A percentile compares a stretch with the other conserved stretches of the same genome.
These are phyloP conservation scores for Aphaenogaster rudis DNA, from an alignment of 1,140 invertebrate genomes.

Conservation along the genomic window DNA sequence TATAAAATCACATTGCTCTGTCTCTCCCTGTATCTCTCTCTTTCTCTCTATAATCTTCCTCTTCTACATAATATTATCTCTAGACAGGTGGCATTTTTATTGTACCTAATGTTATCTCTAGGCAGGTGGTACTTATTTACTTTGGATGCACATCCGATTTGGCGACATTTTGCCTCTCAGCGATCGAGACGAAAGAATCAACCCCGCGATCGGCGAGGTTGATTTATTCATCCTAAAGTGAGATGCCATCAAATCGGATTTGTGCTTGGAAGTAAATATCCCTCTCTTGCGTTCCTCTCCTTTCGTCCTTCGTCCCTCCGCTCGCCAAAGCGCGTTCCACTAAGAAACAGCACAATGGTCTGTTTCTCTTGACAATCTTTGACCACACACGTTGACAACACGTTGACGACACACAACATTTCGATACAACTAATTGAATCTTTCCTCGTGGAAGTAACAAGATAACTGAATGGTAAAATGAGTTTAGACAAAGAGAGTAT, in stretches of 20 bases:
- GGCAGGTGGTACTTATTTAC: slow-evolving; percentile 12
- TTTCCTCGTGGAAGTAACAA: slow-evolving; percentile 16
- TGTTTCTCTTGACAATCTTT: slow-evolving; percentile 9
- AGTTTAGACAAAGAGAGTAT: not conserved
- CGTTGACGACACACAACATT: slow-evolving; percentile 9
- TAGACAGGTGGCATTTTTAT: slow-evolving; percentile 21
- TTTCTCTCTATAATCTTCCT: not conserved
- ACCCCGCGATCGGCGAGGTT: not conserved
- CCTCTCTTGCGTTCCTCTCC: not conserved
- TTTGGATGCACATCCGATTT: not conserved
- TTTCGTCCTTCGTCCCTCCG: not conserved
- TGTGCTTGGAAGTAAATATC: slow-evolving; percentile 68
- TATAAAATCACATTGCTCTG: slow-evolving; percentile 74
- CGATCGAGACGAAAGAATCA: not conserved
- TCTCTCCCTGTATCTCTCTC: slow-evolving; percentile 36
- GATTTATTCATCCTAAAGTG: slow-evolving; percentile 42
- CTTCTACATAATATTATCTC: slow-evolving; percentile 22
- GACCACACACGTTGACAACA: slow-evolving; percentile 28
- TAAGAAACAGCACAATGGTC: slow-evolving; percentile 45
- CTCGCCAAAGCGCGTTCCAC: slow-evolving; percentile 22
- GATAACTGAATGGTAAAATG: slow-evolving; percentile 31
- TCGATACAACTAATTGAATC: slow-evolving; percentile 25
- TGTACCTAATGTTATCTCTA: slow-evolving; percentile 17
- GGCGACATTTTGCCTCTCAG: too few relatives aligned
- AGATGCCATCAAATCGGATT: slow-evolving; percentile 69